Base-by-base conservation (phyloP, 35 echinoderm and acorn worm genomes). In the Amphiura filiformis region DNA sequence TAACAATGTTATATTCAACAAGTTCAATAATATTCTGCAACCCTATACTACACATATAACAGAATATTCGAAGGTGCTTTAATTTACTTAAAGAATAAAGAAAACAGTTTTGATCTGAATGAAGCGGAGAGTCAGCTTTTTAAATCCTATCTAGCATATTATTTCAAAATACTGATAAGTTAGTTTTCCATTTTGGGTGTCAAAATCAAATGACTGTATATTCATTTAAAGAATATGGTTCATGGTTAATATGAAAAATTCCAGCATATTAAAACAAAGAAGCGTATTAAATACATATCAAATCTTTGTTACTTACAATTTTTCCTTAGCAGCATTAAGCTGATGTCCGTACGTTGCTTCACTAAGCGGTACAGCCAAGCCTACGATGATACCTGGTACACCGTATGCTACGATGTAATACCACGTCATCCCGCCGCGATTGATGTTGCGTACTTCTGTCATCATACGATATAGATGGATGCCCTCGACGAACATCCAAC, bases 381-480 rank as follows among this genome's bases (percentile, higher is more conserved):
- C 89, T 18, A 99, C 96, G 18, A 99, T 99, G 84, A 99, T 76
- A 18, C 89, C 90, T 0, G 96, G 91, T 30, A 99, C 32, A 36
- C 96, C 96, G 32, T 94, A 99, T 17, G 90, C 91, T 0, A 90
- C 56, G 3, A 99, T 82, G 76, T 99, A 99, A 83, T 94, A 99
- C 76, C 88, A 92, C 0, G 93, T 90, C 96, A 99, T 99, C 15
- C 90, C 93, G 28, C 96, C 96, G 37, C 83, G 83, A 81, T 99
- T 99, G 90, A 99, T 99, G 90, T 99, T 94, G 30, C 93, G 82
- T 11, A 99, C 89, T 80, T 99, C 96, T 17, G 96, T 99, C 96
- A 99, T 94, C 96, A 99, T 99, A 4, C 96, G 96, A 65, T 99
- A 99, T 32, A 99, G 96, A 82, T 99, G 96, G 37, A 99, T 83